Percentiles rank a stretch among this genome's conserved stretches.
phyloP scores from a whole-genome alignment of 2,113 vertebrate genomes.

The Neotragus pygmaeus region DNA sequence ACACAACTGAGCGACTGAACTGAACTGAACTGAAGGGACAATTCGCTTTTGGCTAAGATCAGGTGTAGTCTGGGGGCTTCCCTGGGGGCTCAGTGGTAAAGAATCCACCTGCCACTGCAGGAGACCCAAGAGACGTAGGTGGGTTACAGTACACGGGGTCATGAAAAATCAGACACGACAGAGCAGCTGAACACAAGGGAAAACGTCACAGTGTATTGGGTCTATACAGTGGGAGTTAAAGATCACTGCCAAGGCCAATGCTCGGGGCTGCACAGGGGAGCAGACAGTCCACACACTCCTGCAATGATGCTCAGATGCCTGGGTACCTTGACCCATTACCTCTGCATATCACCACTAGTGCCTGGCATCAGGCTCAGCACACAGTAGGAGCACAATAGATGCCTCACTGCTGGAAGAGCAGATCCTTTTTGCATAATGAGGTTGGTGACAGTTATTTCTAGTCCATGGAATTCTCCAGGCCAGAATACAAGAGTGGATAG shows the following conservation, averaged over 20 bases:
- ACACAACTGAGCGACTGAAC: too few relatives aligned
- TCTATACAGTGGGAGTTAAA: too few relatives aligned
- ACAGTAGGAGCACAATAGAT: neutral
- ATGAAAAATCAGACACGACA: neutral
- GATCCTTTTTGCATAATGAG: neutral
- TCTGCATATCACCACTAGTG: neutral
- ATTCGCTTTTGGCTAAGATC: neutral
- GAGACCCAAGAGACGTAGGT: accelerated
- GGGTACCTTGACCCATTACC: neutral
- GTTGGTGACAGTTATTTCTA: neutral
- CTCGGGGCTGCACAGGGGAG: accelerated
- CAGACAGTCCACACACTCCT: neutral
- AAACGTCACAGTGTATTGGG: too few relatives aligned
- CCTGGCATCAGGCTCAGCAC: neutral
- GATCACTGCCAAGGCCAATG: neutral
- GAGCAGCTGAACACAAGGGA: neutral
- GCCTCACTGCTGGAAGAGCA: too few relatives aligned
- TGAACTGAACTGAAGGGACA: too few relatives aligned
- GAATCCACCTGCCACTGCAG: neutral
- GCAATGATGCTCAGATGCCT: accelerated
- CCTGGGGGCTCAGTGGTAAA: neutral
- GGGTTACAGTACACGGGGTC: neutral
- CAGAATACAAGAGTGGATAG: neutral
- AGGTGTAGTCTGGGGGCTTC: neutral
- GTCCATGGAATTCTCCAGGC: neutral